Base-by-base conservation (phyloP, 2,888 invertebrate genomes). In the Drosophila imparisetae region DNA sequence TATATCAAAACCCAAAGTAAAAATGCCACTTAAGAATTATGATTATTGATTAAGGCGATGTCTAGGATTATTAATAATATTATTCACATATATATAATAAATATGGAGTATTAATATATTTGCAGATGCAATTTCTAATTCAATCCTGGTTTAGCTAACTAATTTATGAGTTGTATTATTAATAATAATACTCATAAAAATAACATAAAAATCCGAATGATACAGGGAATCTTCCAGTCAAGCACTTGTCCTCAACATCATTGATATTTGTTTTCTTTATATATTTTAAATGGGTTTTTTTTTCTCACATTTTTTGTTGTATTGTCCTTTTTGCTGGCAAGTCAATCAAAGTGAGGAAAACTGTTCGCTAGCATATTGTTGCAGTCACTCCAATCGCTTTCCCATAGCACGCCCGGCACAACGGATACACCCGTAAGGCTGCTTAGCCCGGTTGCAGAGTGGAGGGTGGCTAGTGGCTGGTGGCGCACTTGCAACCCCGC, bases 311-410 rank as follows among this genome's bases (percentile, higher is more conserved):
- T 45, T 60, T 61, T 71, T 69, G 2, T 24, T 60, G 70, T 55
- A 42, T 82, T 88, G 78, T 55, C 70, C 75, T 72, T 70, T 76
- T 70, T 15, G 58, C 48, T 48, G 61, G 72, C 76, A 78, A 80
- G 81, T 86, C 78, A 81, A 81, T 80, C 79, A 75, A 54, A 15
- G 34, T 21, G 4, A 36, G 54, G 30, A 52, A 36, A 49, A 21
- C 45, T 58, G 69, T 72, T 65, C n/a, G 40, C 50, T 59, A 69
- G 65, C 92, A 89, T 91, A 91, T 91, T 92, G 85, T 81, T 75
- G 75, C 85, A 83, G 87, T 92, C 91, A 87, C 65, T 82, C 49
- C 58, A 77, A 70, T 67, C 77, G 68, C 59, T 86, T 90, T 86
- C 86, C 84, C 89, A 86, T 72, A 58, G 71, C 78, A 90, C 86